phyloP scores from a whole-genome alignment of 2,113 vertebrate species.

The Percina caprodes region DNA sequence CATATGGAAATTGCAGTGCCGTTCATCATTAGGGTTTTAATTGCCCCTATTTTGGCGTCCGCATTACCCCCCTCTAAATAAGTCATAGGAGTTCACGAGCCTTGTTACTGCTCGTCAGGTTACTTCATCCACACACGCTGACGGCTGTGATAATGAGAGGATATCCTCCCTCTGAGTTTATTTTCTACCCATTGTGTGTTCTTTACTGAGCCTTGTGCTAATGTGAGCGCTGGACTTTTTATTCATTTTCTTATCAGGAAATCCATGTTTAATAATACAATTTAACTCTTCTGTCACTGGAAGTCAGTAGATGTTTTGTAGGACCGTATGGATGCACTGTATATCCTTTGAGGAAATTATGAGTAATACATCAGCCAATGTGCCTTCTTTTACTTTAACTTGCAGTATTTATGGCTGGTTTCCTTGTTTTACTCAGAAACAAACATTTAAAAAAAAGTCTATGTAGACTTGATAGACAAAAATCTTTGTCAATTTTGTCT shows the following conservation, averaged over 20 bases:
- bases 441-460: no score
- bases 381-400: neutral
- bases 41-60: slow-evolving; percentile 72
- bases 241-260: neutral
- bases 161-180: slow-evolving; percentile 34
- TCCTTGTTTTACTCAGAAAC: neutral
- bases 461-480: neutral
- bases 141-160: slow-evolving; percentile 52
- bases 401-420: neutral
- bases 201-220: neutral
- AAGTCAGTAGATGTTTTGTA: neutral
- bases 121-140: slow-evolving; percentile 12
- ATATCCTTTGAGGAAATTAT: neutral
- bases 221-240: neutral
- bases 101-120: slow-evolving; percentile 47
- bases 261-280: neutral
- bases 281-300: neutral
- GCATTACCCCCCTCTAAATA: slow-evolving; percentile 71
- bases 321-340: no score
- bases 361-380: neutral
- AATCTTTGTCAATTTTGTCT: neutral
- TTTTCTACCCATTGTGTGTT: slow-evolving; percentile 30
- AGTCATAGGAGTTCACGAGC: slow-evolving; percentile 61
- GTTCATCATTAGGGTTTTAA: slow-evolving; percentile 86
- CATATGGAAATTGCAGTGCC: slow-evolving; percentile 86